A percentile compares a stretch with the other conserved stretches of the same genome.
phyloP scores from a whole-genome alignment of 1,140 invertebrate species.

The Dolichoris vasculosae region DNA sequence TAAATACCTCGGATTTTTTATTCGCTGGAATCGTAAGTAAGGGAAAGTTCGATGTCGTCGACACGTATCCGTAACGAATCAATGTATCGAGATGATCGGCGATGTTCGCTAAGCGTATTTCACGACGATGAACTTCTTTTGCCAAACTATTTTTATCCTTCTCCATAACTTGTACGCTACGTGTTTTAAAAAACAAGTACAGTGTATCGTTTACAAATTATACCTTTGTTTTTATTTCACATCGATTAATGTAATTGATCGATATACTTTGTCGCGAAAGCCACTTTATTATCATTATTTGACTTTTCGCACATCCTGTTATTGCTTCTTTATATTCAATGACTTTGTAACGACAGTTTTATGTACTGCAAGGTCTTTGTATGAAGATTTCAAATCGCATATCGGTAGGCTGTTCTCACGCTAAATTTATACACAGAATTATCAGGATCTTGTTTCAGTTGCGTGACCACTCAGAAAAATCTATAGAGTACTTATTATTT shows the following conservation, averaged over 20 bases:
- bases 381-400: background rate
- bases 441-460: background rate
- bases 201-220: background rate
- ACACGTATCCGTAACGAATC: background rate
- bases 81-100: background rate
- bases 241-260: background rate
- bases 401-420: background rate
- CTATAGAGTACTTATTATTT: background rate
- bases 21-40: background rate
- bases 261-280: background rate
- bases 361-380: background rate
- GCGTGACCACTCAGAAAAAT: slow-evolving; percentile 10
- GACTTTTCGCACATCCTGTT: background rate
- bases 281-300: background rate
- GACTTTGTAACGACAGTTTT: background rate
- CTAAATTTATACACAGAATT: background rate
- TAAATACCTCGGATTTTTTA: background rate
- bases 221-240: background rate
- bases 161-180: background rate
- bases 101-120: background rate
- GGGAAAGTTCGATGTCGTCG: background rate
- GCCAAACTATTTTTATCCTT: background rate
- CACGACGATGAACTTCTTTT: background rate
- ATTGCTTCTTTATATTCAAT: background rate
- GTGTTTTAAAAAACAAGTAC: background rate